Base-by-base conservation (phyloP, 2,888 invertebrate genomes). In the Tetheella fluctuosa region DNA sequence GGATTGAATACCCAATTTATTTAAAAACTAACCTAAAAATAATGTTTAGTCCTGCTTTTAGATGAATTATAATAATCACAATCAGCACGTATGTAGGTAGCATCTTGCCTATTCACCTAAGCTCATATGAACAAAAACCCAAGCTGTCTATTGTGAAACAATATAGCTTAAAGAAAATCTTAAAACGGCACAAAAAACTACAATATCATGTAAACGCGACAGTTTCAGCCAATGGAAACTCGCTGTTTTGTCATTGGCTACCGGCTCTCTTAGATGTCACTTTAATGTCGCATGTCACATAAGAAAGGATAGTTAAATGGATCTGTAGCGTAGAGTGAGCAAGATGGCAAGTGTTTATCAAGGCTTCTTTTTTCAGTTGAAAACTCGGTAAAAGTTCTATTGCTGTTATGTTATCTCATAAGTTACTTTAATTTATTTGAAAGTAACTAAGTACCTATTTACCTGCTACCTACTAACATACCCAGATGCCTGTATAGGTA, bases 201-300 rank as follows among this genome's bases (percentile, higher is more conserved):
- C 42, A 58, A n/a, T 8, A n/a, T 53, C n/a, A n/a, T 64, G 70
- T 62, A 65, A 70, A 70, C 66, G 71, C 71, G 83, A 84, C 81
- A 84, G 65, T 77, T 83, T 68, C 68, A 79, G 73, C 89, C 86
- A 89, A 89, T 87, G 69, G 76, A 69, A 73, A 71, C 72, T 37
- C 58, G 61, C 75, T 56, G 60, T 61, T 63, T 71, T 81, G 78
- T 81, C 79, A 89, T 89, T 89, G 88, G 88, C 69, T 71, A 68
- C 64, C 74, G 77, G 77, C 34, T 34, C 75, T 73, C 72, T 68
- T 82, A 84, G 84, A 84, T 88, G 89, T 88, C 89, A 89, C 82
- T 77, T 81, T 77, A n/a, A 73, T 86, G 86, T 85, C 85, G 81
- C 81, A 75, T 82, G 77, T 80, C 77, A 77, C 80, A 77, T 76